Base-by-base conservation (phyloP, 2,797 vertebrate genomes). In the Sebastes trivittatus region DNA sequence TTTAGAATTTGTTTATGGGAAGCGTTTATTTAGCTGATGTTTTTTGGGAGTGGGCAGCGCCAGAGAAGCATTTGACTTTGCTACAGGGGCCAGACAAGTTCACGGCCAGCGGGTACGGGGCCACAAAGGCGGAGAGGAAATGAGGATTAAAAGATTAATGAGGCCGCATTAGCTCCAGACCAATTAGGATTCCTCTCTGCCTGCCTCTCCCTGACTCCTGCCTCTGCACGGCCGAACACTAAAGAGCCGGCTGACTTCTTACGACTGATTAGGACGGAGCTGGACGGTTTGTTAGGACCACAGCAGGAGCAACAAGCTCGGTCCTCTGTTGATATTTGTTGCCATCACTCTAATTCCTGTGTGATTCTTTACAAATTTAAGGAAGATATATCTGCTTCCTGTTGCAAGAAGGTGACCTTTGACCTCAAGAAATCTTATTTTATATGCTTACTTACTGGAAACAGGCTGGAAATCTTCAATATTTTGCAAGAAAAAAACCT, bases 131-230 rank as follows among this genome's bases (percentile, higher is more conserved):
- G 18, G 22, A 32, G 6, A 82, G 86, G 84, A 92, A 91, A 91
- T 23, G 67, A 60, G 90, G 92, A 93, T 93, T 92, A 93, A 89
- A 32, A 83, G 91, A 90, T 91, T 91, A 92, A 90, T 30, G 77
- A 83, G 78, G 89, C 22, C 76, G 10, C 82, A 80, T 91, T 88
- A 88, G 86, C 85, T 87, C 76, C 8, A 74, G 85, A 76, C 81
- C 85, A 89, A 76, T 91, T 89, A 86, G 81, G 85, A 82, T 76
- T 80, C 83, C 72, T n/a, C 75, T 52, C 66, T 6, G 38, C 36
- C 71, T 5, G 49, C 55, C 29, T 34, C 27, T 23, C 34, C 29
- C 61, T 13, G 59, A 64, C 66, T 78, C 32, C 29, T 66, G 71
- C 62, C 34, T 66, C 65, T 59, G n/a, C 77, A 23, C 13, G 5